phyloP scores from a whole-genome alignment of 2,113 vertebrate species.

The Tretioscincus oriximinensis region DNA sequence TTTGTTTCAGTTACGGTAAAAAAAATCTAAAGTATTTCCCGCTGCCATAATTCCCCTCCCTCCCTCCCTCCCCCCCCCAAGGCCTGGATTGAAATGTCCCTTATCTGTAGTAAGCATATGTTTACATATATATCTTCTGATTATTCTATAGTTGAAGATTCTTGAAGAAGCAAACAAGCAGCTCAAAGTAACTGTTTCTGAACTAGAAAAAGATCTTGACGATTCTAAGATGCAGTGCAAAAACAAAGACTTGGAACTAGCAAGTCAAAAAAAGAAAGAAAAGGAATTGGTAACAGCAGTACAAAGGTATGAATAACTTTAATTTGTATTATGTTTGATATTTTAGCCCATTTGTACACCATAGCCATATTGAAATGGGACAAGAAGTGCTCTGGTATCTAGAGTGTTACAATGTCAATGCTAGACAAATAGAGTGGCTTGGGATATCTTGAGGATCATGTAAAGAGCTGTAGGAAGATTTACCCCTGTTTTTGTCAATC shows the following conservation, averaged over 20 bases:
- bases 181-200: conserved; percentile 74
- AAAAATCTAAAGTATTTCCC: too few relatives aligned
- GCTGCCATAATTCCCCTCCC: too few relatives aligned
- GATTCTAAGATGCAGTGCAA: conserved; percentile 73
- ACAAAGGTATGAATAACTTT: conserved; percentile 79
- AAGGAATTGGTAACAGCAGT: conserved; percentile 88
- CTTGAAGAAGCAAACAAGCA: conserved; percentile 80
- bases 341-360: not conserved
- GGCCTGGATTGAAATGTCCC: not conserved
- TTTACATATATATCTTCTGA: conserved; percentile 26
- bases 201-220: conserved; percentile 77
- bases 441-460: too few relatives aligned
- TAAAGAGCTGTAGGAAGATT: too few relatives aligned
- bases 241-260: conserved; percentile 84
- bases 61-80: too few relatives aligned
- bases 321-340: not conserved
- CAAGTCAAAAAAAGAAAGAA: conserved; percentile 85
- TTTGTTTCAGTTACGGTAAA: not conserved
- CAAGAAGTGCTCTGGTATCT: not conserved
- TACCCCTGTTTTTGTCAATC: too few relatives aligned
- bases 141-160: conserved; percentile 79
- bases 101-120: not conserved
- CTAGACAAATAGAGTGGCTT: too few relatives aligned
- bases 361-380: not conserved
- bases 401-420: not conserved